phyloP scores from a whole-genome alignment of 2,888 invertebrate genomes.

The Cremastinae sp. region DNA sequence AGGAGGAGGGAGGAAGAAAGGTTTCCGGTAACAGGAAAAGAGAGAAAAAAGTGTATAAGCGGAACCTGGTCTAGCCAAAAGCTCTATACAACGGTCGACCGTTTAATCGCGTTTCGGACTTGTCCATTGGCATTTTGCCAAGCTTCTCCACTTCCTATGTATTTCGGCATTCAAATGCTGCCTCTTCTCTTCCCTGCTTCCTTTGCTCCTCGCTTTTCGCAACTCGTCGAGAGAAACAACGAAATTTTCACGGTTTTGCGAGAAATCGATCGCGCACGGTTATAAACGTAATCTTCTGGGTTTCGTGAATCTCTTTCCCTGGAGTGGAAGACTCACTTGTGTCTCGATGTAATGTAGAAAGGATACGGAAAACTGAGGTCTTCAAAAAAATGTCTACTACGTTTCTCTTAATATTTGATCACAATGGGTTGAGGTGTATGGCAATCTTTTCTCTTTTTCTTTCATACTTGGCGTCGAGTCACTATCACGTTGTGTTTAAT shows the following conservation, averaged over 20 bases:
- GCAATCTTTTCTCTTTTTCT: no score
- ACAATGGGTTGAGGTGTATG: no score
- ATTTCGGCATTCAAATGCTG: constrained; percentile 15
- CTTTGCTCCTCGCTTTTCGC: no score
- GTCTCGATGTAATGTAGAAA: no score
- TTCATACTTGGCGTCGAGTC: no score
- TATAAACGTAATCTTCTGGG: constrained; percentile 48
- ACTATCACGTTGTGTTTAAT: no score
- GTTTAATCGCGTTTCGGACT: constrained; percentile 63
- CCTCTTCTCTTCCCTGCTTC: background rate
- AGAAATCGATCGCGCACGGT: constrained; percentile 61
- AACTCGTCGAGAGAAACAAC: constrained; percentile 58
- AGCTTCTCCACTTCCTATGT: constrained; percentile 19
- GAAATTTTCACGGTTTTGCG: constrained; percentile 62
- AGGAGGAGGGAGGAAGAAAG: no score
- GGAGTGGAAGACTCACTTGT: no score
- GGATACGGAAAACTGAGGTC: no score
- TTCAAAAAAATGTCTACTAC: no score
- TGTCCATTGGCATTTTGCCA: constrained; percentile 66
- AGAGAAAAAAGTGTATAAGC: constrained; percentile 38
- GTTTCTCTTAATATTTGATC: no score
- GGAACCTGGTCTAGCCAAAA: constrained; percentile 2
- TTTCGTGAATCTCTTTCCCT: background rate
- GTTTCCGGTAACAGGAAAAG: constrained; percentile 39
- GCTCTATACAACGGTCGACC: constrained; percentile 21